Evolutionary conservation across 2,888 invertebrate genomes (phyloP), one percentile per base, ranked within the genome.

Genomic region (Ectropis crepuscularia): DNA sequence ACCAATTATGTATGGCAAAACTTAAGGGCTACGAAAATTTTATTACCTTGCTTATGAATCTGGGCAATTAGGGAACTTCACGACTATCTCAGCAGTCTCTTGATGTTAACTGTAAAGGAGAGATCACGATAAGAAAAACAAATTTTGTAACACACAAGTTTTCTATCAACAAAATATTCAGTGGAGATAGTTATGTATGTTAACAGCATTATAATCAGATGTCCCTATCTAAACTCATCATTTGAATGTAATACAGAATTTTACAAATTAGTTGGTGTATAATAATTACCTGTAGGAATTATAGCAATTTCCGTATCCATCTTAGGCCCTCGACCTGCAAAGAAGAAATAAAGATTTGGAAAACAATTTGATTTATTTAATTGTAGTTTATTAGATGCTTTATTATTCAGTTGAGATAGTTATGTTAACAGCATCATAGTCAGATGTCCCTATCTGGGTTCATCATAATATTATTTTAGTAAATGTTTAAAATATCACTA

Each of bases 151-250:
- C 16, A 2, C 16, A 28, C 1, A 4, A 28, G 4, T 28, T 28
- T 28, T 28, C 16, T 28, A 28, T 28, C 16, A 41, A n/a, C 9
- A 10, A 9, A 11, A 38, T 47, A 58, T 53, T 87, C 87, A 87
- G 87, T 82, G 36, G 63, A 69, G 87, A 88, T 86, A 86, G 87
- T 88, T 85, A 82, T 82, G 72, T 85, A 82, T 82, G 72, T 70
- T 80, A 83, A 86, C 87, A 87, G 79, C 87, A 87, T 80, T 77
- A 85, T 84, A 59, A 53, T 89, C 81, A 87, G 89, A 89, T 89
- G 89, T 89, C 89, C 89, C 88, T 89, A 89, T 89, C 89, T 81
- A 71, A 73, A 79, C 65, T 89, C 89, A 89, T 89, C 89, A 89
- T 81, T 58, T 28, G 16, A 28, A 28, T 28, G 16, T 2, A 28